Conservation (phyloP, 2,113 vertebrate species). For the Vanacampus margaritifer region DNA sequence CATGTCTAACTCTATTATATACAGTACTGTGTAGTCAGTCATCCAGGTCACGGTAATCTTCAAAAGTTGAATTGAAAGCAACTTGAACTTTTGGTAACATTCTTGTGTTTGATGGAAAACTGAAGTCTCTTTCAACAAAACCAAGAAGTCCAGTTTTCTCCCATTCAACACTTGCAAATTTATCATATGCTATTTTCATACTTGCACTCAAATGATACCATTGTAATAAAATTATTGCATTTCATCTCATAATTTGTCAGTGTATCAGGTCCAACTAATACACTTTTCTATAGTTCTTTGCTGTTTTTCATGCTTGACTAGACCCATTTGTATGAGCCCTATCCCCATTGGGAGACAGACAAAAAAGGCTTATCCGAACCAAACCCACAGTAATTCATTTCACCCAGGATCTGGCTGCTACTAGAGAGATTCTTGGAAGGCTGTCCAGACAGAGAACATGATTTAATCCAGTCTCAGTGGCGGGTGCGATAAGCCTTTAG, state of each 20-base stretch:
- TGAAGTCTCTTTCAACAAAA: neutral
- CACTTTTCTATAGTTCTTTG: conserved; percentile 35
- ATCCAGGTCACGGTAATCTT: neutral
- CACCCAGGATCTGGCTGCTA: conserved; percentile 55
- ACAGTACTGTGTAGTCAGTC: conserved; percentile 4
- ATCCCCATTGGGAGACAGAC: conserved; percentile 21
- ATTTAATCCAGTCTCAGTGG: conserved; percentile 62
- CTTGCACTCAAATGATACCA: conserved; percentile 25
- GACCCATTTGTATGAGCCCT: conserved; percentile 40
- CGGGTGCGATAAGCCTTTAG: conserved; percentile 50
- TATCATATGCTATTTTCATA: conserved; percentile 38
- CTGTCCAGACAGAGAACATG: conserved; percentile 55
- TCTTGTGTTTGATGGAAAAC: neutral
- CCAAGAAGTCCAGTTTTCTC: neutral
- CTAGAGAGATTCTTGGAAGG: conserved; percentile 54
- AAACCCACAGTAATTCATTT: conserved; percentile 51
- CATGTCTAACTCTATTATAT: conserved; percentile 5
- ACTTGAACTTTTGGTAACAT: neutral
- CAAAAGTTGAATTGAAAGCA: neutral
- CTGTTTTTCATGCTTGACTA: conserved; percentile 24
- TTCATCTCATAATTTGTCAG: conserved; percentile 46
- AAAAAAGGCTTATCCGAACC: conserved; percentile 44
- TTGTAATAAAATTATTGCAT: conserved; percentile 45
- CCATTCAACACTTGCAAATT: neutral
- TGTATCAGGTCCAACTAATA: conserved; percentile 33